Evolutionary conservation across 2,888 invertebrate genomes (phyloP).

Genomic region (Diarsia dahlii): DNA sequence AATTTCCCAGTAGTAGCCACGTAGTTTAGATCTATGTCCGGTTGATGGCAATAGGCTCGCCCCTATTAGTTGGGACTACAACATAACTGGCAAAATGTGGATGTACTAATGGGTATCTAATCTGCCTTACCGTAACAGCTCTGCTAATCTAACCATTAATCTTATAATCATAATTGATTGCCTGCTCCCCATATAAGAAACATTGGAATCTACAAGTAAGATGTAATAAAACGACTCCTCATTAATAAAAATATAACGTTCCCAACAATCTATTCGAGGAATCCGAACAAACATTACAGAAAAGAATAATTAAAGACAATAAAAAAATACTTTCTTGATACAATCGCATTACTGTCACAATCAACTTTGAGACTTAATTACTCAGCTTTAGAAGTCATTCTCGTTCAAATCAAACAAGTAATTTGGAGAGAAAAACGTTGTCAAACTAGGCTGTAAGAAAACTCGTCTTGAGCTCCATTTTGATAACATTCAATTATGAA

Average conservation of each 20-base stretch:
- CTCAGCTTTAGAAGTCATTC: slow-evolving; percentile 62
- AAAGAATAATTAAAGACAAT: slow-evolving; percentile 62
- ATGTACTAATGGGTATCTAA: too few species aligned
- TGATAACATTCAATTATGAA: slow-evolving; percentile 83
- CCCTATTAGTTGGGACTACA: background rate
- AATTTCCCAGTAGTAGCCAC: background rate
- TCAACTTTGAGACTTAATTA: slow-evolving; percentile 45
- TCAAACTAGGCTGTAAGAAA: slow-evolving; percentile 70
- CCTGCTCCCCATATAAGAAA: background rate
- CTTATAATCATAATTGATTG: background rate
- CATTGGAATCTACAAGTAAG: background rate
- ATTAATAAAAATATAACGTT: slow-evolving; percentile 41
- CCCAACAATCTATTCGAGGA: slow-evolving; percentile 33
- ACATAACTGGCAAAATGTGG: too few species aligned
- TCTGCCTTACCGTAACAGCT: too few species aligned
- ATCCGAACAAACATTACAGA: slow-evolving; percentile 46
- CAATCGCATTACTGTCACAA: slow-evolving; percentile 54
- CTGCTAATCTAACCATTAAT: background rate
- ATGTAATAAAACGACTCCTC: slow-evolving; percentile 19
- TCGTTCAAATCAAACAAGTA: slow-evolving; percentile 70
- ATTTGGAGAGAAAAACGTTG: slow-evolving; percentile 66
- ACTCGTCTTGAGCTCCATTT: slow-evolving; percentile 74
- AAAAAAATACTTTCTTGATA: slow-evolving; percentile 56
- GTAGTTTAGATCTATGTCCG: too few species aligned
- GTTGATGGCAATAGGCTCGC: background rate